Conservation (phyloP, 1,140 invertebrate genomes). For the Leptinotarsa undecemlineata region DNA sequence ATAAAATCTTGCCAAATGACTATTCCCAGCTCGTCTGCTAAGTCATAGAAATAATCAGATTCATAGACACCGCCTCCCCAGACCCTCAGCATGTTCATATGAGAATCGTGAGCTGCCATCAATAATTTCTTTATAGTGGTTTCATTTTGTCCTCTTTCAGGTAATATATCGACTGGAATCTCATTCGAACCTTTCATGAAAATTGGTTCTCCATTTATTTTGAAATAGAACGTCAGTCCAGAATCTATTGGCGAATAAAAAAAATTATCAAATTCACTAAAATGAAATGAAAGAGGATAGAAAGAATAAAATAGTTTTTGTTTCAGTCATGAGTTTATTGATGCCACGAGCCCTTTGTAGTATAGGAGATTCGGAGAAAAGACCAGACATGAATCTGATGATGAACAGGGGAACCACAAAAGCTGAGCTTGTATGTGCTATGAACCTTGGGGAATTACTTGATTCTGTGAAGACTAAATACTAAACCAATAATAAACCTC, state of each 20-base stretch:
- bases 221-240: slow-evolving; percentile 87
- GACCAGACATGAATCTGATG: too few relatives aligned
- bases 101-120: slow-evolving; percentile 70
- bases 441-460: too few relatives aligned
- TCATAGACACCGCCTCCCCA: slow-evolving; percentile 99
- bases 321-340: too few relatives aligned
- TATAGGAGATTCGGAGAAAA: too few relatives aligned
- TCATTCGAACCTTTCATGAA: slow-evolving; percentile 97
- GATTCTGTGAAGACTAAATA: too few relatives aligned
- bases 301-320: too few relatives aligned
- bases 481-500: too few relatives aligned
- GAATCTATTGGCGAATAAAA: slow-evolving; percentile 36
- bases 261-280: too few relatives aligned
- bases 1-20: slow-evolving; percentile 95
- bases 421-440: too few relatives aligned
- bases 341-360: too few relatives aligned
- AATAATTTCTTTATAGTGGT: slow-evolving; percentile 62
- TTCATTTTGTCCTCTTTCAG: slow-evolving; percentile 68
- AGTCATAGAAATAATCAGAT: slow-evolving; percentile 86
- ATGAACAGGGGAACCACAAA: too few relatives aligned
- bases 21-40: slow-evolving; percentile 80
- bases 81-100: slow-evolving; percentile 94
- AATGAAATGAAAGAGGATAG: too few relatives aligned
- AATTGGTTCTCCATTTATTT: slow-evolving; percentile 84
- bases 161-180: slow-evolving; percentile 89